Evolutionary conservation across 2,113 vertebrate genomes (phyloP).

Genomic region (Istiophorus platypterus): DNA sequence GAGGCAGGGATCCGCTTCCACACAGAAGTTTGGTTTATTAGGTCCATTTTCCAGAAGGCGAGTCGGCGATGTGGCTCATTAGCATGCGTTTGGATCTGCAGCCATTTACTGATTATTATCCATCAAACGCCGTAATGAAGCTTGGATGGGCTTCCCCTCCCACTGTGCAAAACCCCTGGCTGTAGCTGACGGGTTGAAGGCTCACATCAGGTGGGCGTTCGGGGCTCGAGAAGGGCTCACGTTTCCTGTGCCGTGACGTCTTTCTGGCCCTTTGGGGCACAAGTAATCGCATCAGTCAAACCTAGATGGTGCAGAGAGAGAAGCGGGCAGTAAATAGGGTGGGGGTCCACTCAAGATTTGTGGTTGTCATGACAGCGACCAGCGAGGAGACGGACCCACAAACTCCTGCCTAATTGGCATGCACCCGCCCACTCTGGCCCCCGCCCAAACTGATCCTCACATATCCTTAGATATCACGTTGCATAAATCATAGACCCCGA

Average conservation of each 20-base stretch:
- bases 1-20: constrained; percentile 6
- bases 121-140: constrained; percentile 29
- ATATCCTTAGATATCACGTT: constrained; percentile 8
- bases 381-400: constrained; percentile 43
- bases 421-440: constrained; percentile 35
- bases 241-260: constrained; percentile 22
- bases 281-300: constrained; percentile 51
- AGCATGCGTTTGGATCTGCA: constrained; percentile 17
- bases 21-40: constrained; percentile 9
- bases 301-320: constrained; percentile 11
- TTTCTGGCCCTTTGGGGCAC: constrained; percentile 11
- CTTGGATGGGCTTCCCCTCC: constrained; percentile 20
- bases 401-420: constrained; percentile 55
- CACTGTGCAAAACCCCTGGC: background rate
- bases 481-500: constrained; percentile 37
- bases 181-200: constrained; percentile 8
- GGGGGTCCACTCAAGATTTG: background rate
- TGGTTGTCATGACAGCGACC: constrained; percentile 71
- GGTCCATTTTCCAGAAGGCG: constrained; percentile 17
- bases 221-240: background rate
- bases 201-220: constrained; percentile 20
- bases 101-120: constrained; percentile 17
- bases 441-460: constrained; percentile 10
- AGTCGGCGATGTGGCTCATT: constrained; percentile 8
- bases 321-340: constrained; percentile 22